Conservation (phyloP, 1,140 invertebrate species). For the Caerostris extrusa region DNA sequence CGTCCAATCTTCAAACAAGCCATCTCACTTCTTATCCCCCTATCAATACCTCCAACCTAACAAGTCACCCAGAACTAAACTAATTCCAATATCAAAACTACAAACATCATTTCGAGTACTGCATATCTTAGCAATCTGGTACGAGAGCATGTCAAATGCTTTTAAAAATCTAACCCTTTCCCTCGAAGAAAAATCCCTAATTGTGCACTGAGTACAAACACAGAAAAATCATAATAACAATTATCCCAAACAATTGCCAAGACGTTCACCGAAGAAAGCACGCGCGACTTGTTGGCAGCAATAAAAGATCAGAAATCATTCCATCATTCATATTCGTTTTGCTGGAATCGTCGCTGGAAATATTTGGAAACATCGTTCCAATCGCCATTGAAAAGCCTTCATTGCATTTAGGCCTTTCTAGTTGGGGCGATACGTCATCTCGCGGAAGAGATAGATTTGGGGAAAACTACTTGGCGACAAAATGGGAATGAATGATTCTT, state of each 20-base stretch:
- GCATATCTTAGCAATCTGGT: too few relatives aligned
- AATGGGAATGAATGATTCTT: slow-evolving; percentile 12
- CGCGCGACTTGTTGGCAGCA: background rate
- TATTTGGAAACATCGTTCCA: slow-evolving; percentile 44
- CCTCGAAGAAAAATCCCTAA: background rate
- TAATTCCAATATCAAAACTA: too few relatives aligned
- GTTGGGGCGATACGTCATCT: slow-evolving; percentile 16
- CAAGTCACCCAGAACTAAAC: too few relatives aligned
- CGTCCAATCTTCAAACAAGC: too few relatives aligned
- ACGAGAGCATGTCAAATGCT: background rate
- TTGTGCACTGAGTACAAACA: background rate
- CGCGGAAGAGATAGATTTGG: slow-evolving; percentile 4
- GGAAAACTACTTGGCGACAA: slow-evolving; percentile 29
- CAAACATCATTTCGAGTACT: too few relatives aligned
- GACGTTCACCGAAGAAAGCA: slow-evolving; percentile 11
- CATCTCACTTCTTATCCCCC: too few relatives aligned
- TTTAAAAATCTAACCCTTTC: background rate
- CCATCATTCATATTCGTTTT: background rate
- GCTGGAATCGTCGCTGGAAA: background rate
- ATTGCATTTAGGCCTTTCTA: background rate
- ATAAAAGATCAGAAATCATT: slow-evolving; percentile 1
- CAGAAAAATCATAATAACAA: background rate
- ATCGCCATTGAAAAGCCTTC: slow-evolving; percentile 31
- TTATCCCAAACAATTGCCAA: too few relatives aligned
- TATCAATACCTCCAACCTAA: too few relatives aligned